Base-by-base conservation (phyloP, 2,888 invertebrate genomes). In the Leptogaster cylindrica region DNA sequence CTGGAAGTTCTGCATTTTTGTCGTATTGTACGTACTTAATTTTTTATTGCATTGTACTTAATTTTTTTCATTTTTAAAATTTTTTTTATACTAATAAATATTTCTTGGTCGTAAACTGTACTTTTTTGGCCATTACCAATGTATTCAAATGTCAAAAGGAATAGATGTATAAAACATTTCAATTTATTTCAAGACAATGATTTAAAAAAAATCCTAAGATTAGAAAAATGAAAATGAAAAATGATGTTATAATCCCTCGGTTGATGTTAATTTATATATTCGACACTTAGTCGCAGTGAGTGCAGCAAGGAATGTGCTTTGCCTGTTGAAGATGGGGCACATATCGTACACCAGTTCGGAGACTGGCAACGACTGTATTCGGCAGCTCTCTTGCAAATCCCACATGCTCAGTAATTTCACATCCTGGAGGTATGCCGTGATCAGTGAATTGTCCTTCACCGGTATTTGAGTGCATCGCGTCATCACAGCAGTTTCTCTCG, bases 351-450 rank as follows among this genome's bases (percentile, higher is more conserved):
- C 85, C 0, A 87, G 84, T 71, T 89, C 88, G 0, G 85, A 83
- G 0, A 88, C 85, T 0, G 88, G 86, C 58, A 91, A 74, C 0
- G 84, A 84, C 74, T 76, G 84, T 68, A 77, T 82, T 78, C 79
- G 85, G 75, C 78, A 84, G 14, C 85, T 84, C 1, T 82, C 83
- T n/a, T 80, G 81, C 39, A 84, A 78, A 66, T 88, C 89, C 83
- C 90, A 90, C 1, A 91, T 78, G 51, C 85, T 83, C 23, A 91
- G 78, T 8, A 84, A 80, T 3, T 86, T 86, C n/a, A 84, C 86
- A 61, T 88, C 87, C 78, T 93, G 93, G 68, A 92, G 87, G 74
- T 91, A 88, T 0, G 90, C 90, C 0, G 90, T 89, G 0, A 91
- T 85, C 75, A 90, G 83, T 6, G 85, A 83, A 2, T 84, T 81